Percentiles rank a stretch among this genome's conserved stretches.
These are phyloP conservation scores for Latrodectus geometricus DNA, from an alignment of 1,140 invertebrate genomes.

Conservation along the genomic window DNA sequence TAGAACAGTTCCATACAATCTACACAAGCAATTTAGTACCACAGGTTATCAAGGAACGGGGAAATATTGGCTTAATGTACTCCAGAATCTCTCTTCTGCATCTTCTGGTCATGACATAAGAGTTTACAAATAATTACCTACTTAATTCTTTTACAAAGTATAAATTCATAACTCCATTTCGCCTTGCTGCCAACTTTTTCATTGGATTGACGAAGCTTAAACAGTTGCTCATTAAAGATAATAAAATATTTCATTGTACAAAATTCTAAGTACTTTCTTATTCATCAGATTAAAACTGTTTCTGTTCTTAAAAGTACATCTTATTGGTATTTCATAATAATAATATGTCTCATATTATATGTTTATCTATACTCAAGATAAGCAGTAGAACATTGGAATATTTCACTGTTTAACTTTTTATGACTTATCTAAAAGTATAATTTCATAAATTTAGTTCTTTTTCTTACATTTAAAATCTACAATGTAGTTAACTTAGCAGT, in stretches of 20 bases:
- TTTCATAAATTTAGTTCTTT: too few relatives aligned
- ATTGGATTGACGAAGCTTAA: slow-evolving; percentile 18
- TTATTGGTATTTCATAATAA: slow-evolving; percentile 36
- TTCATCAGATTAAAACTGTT: slow-evolving; percentile 14
- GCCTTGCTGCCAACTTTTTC: slow-evolving; percentile 47
- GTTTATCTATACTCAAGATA: slow-evolving; percentile 10
- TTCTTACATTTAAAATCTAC: too few relatives aligned
- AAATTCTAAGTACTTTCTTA: slow-evolving; percentile 27
- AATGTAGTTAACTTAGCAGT: too few relatives aligned
- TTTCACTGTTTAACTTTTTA: not conserved
- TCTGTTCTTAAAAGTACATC: slow-evolving; percentile 40
- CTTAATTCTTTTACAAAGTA: too few relatives aligned
- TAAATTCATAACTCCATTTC: not conserved
- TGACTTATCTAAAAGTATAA: too few relatives aligned
- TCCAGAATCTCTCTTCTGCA: too few relatives aligned
- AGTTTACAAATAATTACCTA: too few relatives aligned
- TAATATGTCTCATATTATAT: slow-evolving; percentile 32
- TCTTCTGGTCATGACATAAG: too few relatives aligned
- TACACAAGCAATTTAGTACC: too few relatives aligned
- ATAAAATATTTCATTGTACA: slow-evolving; percentile 59
- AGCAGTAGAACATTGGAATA: not conserved
- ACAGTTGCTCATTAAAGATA: slow-evolving; percentile 56
- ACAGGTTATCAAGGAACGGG: too few relatives aligned
- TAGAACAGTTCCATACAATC: too few relatives aligned
- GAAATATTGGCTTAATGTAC: too few relatives aligned